Evolutionary conservation across 2,888 invertebrate species (phyloP).

Genomic region (Eumerus sabulonum): DNA sequence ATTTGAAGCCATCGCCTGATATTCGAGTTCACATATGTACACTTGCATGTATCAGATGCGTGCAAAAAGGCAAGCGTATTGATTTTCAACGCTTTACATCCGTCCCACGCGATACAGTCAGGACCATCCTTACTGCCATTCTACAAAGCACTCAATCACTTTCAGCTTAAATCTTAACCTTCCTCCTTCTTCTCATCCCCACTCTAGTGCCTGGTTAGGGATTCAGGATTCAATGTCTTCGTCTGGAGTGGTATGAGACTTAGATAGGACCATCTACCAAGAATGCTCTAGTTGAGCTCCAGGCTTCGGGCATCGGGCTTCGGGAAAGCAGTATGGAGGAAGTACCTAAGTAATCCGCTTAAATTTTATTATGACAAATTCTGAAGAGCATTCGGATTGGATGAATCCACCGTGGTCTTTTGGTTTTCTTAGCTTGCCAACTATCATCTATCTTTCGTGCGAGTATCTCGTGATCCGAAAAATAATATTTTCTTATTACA

Average conservation of each 20-base stretch:
- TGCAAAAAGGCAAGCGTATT: constrained; percentile 16
- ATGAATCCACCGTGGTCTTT: constrained; percentile 58
- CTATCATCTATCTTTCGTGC: constrained; percentile 45
- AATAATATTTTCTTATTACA: constrained; percentile 59
- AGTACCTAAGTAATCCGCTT: constrained; percentile 68
- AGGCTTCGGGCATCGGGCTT: no score
- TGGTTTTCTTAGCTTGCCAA: constrained; percentile 51
- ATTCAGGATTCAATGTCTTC: background rate
- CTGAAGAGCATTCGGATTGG: constrained; percentile 58
- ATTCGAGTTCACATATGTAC: background rate
- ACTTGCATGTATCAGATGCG: constrained; percentile 2
- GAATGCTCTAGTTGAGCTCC: constrained; percentile 20
- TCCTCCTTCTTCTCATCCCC: background rate
- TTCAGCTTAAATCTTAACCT: constrained; percentile 49
- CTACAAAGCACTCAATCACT: constrained; percentile 54
- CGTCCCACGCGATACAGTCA: background rate
- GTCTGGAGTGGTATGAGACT: background rate
- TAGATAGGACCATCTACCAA: no score
- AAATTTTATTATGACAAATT: constrained; percentile 68
- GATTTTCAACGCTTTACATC: constrained; percentile 30
- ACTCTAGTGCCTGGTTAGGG: background rate
- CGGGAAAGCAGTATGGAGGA: no score
- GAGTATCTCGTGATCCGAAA: constrained; percentile 48
- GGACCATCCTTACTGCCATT: background rate
- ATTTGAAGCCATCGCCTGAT: no score